A percentile compares a stretch with the other conserved stretches of the same genome.
phyloP scores from a whole-genome alignment of 1,140 invertebrate species.

The Araneus ventricosus region DNA sequence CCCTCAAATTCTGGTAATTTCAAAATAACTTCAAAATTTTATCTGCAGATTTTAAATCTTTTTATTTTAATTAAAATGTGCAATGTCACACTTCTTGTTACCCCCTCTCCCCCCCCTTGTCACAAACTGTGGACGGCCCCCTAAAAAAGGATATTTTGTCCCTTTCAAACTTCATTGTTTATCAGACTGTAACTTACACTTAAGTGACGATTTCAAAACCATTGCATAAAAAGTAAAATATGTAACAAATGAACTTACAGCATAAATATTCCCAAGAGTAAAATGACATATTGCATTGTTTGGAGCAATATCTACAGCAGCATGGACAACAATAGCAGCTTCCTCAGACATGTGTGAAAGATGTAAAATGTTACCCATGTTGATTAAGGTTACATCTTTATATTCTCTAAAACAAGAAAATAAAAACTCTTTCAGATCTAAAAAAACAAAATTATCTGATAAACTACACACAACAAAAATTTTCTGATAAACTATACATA shows the following conservation, averaged over 20 bases:
- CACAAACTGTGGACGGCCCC: too few species aligned
- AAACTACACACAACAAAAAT: neutral
- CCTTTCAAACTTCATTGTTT: neutral
- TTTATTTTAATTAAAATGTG: too few species aligned
- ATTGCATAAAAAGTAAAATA: neutral
- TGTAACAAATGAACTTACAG: slow-evolving; percentile 52
- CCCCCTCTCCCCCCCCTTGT: too few species aligned
- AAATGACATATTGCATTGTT: slow-evolving; percentile 87
- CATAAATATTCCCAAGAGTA: slow-evolving; percentile 83
- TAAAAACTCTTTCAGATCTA: neutral
- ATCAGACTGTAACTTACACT: neutral
- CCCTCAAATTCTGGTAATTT: too few species aligned
- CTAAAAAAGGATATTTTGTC: too few species aligned
- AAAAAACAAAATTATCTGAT: neutral
- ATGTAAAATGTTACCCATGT: slow-evolving; percentile 90
- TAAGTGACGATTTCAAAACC: neutral
- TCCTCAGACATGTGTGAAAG: slow-evolving; percentile 87
- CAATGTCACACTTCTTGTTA: too few species aligned
- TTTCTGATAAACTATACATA: neutral
- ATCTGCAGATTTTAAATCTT: too few species aligned
- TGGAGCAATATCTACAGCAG: slow-evolving; percentile 89
- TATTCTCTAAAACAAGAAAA: slow-evolving; percentile 82
- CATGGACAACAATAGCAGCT: slow-evolving; percentile 88
- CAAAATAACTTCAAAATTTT: too few species aligned
- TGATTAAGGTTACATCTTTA: slow-evolving; percentile 89